Conservation (phyloP, 2,888 invertebrate species). For the Lasioglossum zephyrum region DNA sequence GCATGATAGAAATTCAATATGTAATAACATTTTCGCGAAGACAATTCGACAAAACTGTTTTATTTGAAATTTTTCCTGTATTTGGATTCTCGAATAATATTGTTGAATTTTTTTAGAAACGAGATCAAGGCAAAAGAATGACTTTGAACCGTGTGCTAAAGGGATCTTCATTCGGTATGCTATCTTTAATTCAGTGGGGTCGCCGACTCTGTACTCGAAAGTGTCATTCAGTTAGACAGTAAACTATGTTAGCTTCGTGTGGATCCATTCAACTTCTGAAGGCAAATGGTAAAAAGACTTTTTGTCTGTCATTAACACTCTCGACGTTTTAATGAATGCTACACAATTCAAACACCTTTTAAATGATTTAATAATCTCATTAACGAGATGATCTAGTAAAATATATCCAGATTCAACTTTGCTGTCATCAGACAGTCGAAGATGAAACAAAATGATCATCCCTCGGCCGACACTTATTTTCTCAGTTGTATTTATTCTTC, state of each 20-base stretch:
- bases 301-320: no score
- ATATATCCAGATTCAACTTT: neutral
- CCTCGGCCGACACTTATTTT: no score
- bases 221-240: neutral
- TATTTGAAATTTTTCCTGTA: neutral
- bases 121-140: neutral
- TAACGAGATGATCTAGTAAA: neutral
- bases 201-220: neutral
- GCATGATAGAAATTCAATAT: neutral
- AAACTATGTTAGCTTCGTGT: neutral
- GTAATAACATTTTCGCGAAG: neutral
- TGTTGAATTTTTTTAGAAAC: neutral
- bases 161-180: neutral
- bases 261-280: neutral
- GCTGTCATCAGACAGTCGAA: no score
- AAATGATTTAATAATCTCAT: no score
- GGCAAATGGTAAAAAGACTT: neutral
- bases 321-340: neutral
- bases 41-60: neutral
- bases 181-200: constrained; percentile 6
- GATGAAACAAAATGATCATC: no score
- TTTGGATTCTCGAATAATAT: neutral
- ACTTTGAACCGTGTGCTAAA: neutral
- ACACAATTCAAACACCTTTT: neutral
- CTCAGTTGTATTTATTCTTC: no score